Evolutionary conservation across 2,113 vertebrate species (phyloP), one percentile per base, ranked within the genome.

Genomic region (Nannobrachium achirus): DNA sequence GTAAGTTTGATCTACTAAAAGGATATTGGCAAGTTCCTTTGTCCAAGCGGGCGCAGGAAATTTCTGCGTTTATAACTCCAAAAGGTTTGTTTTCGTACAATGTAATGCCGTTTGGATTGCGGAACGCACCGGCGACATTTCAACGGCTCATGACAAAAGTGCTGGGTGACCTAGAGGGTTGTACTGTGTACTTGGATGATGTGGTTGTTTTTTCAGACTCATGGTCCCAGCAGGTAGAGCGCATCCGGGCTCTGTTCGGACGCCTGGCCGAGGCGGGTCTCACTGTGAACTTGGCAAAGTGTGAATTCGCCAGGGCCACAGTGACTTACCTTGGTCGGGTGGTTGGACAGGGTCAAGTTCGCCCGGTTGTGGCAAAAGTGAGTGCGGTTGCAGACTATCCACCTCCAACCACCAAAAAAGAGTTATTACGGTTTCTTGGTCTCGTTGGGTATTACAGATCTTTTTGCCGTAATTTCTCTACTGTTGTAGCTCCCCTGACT

Each of bases 1-100:
- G 65, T 53, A 55, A 66, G 38, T 66, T 53, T 55, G 63, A 66
- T n/a, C 39, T 65, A 9, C 50, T 65, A 7, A 65, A 53, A 33
- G 49, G 63, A 5, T 52, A 53, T 53, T 39, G 46, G 46, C 63
- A 53, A 6, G 49, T 18, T 2, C 49, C 16, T 9, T 13, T 48
- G 45, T 3, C 45, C 6, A 7, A 7, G 13, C 7, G 45, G 13
- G 45, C 13, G 6, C 49, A 51, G 15, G 49, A 51, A 13, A 51
- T 51, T 16, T 3, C 49, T 16, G 14, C 11, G 10, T 51, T 51
- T 51, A 18, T 51, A 6, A 51, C 49, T 3, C 49, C 49, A 6
- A 7, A 14, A 15, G 49, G 49, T 4, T 13, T 51, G 14, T 51
- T 16, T 18, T 51, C 49, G 2, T 51, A 51, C 5, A 51, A 3